phyloP scores from a whole-genome alignment of 30 jellyfish, hydroid and myxozoan species.

The Hydractinia echinata region DNA sequence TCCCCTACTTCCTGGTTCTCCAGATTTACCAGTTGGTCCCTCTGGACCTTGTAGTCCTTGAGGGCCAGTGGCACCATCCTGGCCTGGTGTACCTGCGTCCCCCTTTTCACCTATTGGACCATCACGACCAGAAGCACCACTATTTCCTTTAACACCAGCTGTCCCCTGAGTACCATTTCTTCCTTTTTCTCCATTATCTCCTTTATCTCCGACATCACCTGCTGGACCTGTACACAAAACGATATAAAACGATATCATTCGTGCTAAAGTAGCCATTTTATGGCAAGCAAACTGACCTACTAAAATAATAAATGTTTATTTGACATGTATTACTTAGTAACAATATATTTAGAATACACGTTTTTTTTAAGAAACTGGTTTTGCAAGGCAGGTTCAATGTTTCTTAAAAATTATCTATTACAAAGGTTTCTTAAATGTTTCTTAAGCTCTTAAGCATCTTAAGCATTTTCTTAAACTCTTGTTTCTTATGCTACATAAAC shows the following conservation, averaged over 20 bases:
- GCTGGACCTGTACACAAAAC: background rate
- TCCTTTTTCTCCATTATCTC: conserved; percentile 71
- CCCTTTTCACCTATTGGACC: conserved; percentile 38
- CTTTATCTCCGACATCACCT: conserved; percentile 31
- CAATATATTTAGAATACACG: background rate
- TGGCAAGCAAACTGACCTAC: background rate
- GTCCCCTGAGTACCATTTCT: conserved; percentile 54
- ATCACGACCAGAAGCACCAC: conserved; percentile 42
- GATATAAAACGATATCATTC: background rate
- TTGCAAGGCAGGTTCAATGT: no score
- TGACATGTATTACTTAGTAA: background rate
- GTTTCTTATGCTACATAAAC: no score
- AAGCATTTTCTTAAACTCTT: no score
- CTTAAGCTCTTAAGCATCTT: no score
- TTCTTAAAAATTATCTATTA: no score
- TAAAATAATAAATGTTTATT: background rate
- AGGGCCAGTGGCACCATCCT: conserved; percentile 14
- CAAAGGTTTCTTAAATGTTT: no score
- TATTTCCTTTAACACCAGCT: conserved; percentile 52
- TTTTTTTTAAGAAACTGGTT: background rate
- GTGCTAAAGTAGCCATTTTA: background rate
- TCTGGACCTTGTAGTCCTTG: conserved; percentile 52
- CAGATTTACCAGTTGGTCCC: conserved; percentile 37
- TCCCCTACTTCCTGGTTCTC: conserved; percentile 51
- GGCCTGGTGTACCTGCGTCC: conserved; percentile 30